Percentiles rank a stretch among this genome's conserved stretches.
Conservation (phyloP, 2,113 vertebrate genomes). For the Callorhinus ursinus region DNA sequence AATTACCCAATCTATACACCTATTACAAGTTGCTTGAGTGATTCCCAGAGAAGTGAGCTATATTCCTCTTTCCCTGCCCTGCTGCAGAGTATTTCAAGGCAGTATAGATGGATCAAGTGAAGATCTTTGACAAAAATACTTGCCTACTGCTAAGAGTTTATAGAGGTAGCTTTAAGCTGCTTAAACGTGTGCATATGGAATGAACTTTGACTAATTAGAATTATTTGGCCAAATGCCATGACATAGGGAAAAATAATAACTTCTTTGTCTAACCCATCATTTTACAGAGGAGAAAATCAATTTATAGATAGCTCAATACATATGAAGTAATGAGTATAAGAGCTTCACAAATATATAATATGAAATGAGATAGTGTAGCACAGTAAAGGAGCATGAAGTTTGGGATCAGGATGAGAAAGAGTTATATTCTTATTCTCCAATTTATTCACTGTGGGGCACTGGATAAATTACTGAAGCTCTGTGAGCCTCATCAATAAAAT, state of each 20-base stretch:
- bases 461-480: background rate
- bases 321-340: background rate
- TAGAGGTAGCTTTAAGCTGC: background rate
- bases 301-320: background rate
- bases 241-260: background rate
- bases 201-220: background rate
- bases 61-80: background rate
- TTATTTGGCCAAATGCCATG: background rate
- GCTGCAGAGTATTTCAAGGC: background rate
- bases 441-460: background rate
- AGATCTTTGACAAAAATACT: background rate
- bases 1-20: conserved; percentile 68
- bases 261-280: background rate
- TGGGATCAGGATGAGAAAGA: background rate
- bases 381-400: background rate
- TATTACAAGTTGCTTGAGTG: conserved; percentile 48
- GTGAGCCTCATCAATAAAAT: background rate
- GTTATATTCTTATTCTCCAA: background rate
- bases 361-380: background rate
- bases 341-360: background rate
- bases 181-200: background rate
- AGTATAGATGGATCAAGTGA: background rate
- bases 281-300: background rate
- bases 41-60: background rate
- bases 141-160: background rate